Evolutionary conservation across 1,140 invertebrate genomes (phyloP).

Genomic region (Aleiodes sp.): DNA sequence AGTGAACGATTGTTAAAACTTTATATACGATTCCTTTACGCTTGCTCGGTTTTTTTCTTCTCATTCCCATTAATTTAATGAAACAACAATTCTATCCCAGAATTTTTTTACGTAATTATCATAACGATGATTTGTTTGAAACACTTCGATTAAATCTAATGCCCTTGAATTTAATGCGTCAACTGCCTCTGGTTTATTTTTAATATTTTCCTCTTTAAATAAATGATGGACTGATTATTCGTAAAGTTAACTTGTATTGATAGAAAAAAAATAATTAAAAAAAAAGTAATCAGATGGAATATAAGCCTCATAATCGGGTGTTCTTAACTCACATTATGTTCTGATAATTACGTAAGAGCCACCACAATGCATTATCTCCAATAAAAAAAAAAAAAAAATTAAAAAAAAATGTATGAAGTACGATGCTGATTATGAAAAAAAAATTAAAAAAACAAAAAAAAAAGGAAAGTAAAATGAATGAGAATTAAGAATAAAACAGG

Average conservation of each 20-base stretch:
- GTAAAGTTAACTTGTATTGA: conserved; percentile 13
- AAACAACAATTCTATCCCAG: neutral
- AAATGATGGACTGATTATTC: conserved; percentile 11
- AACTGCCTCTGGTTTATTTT: conserved; percentile 17
- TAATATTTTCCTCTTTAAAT: conserved; percentile 13
- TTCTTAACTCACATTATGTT: conserved; percentile 11
- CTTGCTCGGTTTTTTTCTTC: conserved; percentile 51
- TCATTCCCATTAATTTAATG: conserved; percentile 41
- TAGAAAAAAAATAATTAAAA: conserved; percentile 1
- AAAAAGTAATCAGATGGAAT: neutral
- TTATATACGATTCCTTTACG: conserved; percentile 51
- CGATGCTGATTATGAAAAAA: too few species aligned
- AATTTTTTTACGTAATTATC: conserved; percentile 5
- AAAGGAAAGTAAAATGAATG: conserved; percentile 15
- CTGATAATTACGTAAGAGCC: conserved; percentile 16
- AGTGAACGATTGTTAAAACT: conserved; percentile 15
- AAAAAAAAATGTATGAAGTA: conserved; percentile 48
- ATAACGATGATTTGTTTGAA: conserved; percentile 3
- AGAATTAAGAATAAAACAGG: conserved; percentile 26
- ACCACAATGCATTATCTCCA: conserved; percentile 61
- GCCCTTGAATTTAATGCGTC: neutral
- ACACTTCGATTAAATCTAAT: neutral
- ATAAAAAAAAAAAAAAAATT: conserved; percentile 39
- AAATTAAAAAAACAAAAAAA: conserved; percentile 30
- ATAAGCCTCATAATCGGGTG: conserved; percentile 9